phyloP scores from a whole-genome alignment of 2,888 invertebrate genomes.

The Petrolisthes cinctipes region DNA sequence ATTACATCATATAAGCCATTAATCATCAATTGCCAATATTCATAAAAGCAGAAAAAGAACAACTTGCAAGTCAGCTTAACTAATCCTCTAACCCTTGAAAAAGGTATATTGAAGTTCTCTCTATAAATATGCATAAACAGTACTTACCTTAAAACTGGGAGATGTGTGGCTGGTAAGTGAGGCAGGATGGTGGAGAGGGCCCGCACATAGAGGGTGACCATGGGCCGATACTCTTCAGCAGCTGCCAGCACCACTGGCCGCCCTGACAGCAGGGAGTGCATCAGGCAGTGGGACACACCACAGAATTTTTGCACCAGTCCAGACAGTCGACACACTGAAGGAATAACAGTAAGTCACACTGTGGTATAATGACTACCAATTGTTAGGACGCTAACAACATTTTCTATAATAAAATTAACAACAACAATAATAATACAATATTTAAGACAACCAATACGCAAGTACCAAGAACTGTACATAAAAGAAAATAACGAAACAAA shows the following conservation, averaged over 20 bases:
- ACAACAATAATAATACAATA: neutral
- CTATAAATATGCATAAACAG: neutral
- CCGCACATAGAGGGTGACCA: constrained; percentile 49
- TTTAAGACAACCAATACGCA: neutral
- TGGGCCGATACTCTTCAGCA: constrained; percentile 44
- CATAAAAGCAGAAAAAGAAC: too few species aligned
- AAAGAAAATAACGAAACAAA: too few species aligned
- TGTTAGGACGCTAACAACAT: too few species aligned
- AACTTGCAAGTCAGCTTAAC: too few species aligned
- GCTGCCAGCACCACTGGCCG: constrained; percentile 54
- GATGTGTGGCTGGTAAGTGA: constrained; percentile 20
- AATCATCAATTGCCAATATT: too few species aligned
- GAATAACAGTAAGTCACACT: neutral
- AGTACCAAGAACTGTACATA: too few species aligned
- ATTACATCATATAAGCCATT: neutral
- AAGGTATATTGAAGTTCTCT: too few species aligned
- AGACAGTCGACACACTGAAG: constrained; percentile 49
- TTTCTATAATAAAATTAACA: too few species aligned
- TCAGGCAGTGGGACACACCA: constrained; percentile 59
- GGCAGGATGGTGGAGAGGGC: constrained; percentile 56
- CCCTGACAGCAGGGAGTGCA: constrained; percentile 55
- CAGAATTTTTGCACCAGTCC: constrained; percentile 58
- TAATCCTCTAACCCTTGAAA: too few species aligned
- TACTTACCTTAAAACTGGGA: constrained; percentile 47
- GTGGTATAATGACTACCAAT: too few species aligned